Evolutionary conservation across 2,113 vertebrate genomes (phyloP).

Genomic region (Macaca nemestrina): DNA sequence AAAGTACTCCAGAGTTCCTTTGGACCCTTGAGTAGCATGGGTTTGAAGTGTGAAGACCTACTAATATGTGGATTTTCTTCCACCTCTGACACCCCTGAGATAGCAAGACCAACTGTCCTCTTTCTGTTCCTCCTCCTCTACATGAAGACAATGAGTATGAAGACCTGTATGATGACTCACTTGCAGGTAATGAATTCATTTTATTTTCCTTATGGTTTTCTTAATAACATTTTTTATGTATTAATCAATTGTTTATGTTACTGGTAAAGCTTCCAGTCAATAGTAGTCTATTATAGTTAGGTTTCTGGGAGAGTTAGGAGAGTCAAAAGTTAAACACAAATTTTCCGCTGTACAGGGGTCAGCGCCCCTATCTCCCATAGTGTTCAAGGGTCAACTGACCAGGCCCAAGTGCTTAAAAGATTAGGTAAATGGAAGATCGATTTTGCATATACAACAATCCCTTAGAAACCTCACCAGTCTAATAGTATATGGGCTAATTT

Average conservation of each 20-base stretch:
- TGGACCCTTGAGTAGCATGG: neutral
- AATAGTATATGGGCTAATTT: neutral
- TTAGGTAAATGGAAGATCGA: neutral
- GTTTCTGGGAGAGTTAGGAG: neutral
- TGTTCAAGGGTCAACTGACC: neutral
- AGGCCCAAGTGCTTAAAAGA: neutral
- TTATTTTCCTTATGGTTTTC: neutral
- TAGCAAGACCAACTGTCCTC: neutral
- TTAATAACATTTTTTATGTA: neutral
- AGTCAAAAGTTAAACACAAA: neutral
- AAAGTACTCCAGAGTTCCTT: neutral
- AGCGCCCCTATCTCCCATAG: neutral
- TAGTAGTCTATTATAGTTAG: neutral
- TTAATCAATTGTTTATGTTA: neutral
- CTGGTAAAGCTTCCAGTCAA: neutral
- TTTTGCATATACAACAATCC: neutral
- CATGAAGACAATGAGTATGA: neutral
- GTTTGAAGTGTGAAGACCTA: neutral
- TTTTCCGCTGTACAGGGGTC: neutral
- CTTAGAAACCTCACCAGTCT: neutral
- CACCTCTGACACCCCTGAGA: neutral
- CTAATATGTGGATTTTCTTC: neutral
- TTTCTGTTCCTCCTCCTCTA: neutral
- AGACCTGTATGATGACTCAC: neutral
- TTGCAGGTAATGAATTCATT: neutral